Base-by-base conservation (phyloP, 2,888 invertebrate species). In the Morinoia aosen region DNA sequence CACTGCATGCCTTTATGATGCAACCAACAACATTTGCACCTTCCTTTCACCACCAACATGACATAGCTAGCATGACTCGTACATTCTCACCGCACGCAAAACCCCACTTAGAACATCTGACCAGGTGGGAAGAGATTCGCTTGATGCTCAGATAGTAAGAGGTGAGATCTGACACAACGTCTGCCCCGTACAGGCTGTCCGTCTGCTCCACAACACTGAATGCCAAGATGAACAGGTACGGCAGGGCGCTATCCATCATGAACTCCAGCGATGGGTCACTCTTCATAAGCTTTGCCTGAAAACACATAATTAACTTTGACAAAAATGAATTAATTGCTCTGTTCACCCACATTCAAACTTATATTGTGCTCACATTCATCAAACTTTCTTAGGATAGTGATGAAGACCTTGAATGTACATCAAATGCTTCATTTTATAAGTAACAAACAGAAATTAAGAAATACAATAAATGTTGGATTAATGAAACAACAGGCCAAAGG, bases 171-270 rank as follows among this genome's bases (percentile, higher is more conserved):
- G 57, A 33, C 57, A 93, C 57, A 16, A 76, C 25, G 25, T 33
- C 76, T 33, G 57, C 56, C 16, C 93, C 93, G 33, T 93, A 93
- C 57, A 93, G 57, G 58, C 57, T 93, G 57, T 93, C 93, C 11
- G 93, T 93, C 93, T 93, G 93, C 93, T 93, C 93, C 57, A 93
- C 93, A 56, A 93, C 93, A 56, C 2, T 93, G 93, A 93, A 93
- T 58, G 33, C 57, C 57, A 48, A 57, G 93, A 93, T 93, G 57
- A 57, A n/a, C 25, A 93, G 93, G 57, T 93, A 93, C 39, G 93
- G 93, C 57, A 93, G 57, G 10, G 11, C 16, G 16, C 39, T 19
- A 57, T 93, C 93, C 93, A 93, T 39, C 19, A 93, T 14, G 33
- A n/a, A 48, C 11, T 33, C 25, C 93, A 93, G 93, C 12, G 57